Evolutionary conservation across 2,888 invertebrate species (phyloP).

Genomic region (Agapostemon virescens): DNA sequence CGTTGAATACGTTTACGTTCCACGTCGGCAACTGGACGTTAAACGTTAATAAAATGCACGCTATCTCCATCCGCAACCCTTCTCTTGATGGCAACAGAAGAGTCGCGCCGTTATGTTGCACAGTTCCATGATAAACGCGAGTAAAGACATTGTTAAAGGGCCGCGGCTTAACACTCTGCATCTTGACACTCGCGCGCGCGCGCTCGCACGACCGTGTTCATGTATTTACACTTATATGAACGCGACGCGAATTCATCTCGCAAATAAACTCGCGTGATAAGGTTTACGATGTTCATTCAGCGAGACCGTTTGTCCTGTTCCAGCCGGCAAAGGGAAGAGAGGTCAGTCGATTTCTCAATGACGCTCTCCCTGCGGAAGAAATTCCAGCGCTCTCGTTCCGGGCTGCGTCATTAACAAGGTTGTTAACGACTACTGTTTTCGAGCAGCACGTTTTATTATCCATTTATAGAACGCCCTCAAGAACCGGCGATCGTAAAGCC

Average conservation of each 20-base stretch:
- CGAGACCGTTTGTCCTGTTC: conserved; percentile 53
- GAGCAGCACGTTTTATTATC: background rate
- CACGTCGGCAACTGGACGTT: background rate
- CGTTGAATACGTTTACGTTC: background rate
- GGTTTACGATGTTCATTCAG: conserved; percentile 60
- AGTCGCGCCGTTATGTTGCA: conserved; percentile 36
- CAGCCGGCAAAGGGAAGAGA: conserved; percentile 23
- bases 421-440: conserved; percentile 12
- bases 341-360: conserved; percentile 35
- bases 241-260: conserved; percentile 23
- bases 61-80: conserved; percentile 10
- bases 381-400: conserved; percentile 36
- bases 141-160: conserved; percentile 27
- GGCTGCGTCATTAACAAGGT: conserved; percentile 17
- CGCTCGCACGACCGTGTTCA: conserved; percentile 1
- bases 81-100: conserved; percentile 12
- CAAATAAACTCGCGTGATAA: conserved; percentile 61
- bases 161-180: conserved; percentile 30
- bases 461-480: background rate
- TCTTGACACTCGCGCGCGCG: background rate
- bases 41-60: conserved; percentile 46
- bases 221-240: conserved; percentile 35
- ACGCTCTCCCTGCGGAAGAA: conserved; percentile 37
- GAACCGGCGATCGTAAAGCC: background rate
- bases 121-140: conserved; percentile 30